Conservation (phyloP, 2,888 invertebrate genomes). For the Poecilus cupreus region DNA sequence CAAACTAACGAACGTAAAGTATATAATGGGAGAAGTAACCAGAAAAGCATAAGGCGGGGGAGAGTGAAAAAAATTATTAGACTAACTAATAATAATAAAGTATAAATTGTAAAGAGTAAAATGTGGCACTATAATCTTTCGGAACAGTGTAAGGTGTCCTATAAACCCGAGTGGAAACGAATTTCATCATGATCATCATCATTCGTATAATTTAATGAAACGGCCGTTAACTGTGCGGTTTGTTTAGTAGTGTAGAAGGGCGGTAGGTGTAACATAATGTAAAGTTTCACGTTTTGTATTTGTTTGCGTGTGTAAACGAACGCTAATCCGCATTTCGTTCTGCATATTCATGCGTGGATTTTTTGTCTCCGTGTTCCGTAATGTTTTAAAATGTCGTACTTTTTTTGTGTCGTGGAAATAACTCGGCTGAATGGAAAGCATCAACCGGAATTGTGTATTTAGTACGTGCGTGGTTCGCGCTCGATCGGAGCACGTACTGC, state of each 20-base stretch:
- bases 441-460: slow-evolving; percentile 52
- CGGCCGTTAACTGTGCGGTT: neutral
- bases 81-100: too few relatives aligned
- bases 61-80: too few relatives aligned
- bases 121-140: too few relatives aligned
- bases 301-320: slow-evolving; percentile 55
- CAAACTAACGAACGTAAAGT: too few relatives aligned
- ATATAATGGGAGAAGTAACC: too few relatives aligned
- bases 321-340: slow-evolving; percentile 51
- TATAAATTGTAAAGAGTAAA: too few relatives aligned
- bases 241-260: slow-evolving; percentile 18
- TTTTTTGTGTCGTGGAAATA: slow-evolving; percentile 53
- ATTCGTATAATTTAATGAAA: neutral
- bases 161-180: too few relatives aligned
- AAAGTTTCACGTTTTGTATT: slow-evolving; percentile 46
- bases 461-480: slow-evolving; percentile 29
- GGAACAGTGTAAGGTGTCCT: too few relatives aligned
- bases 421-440: slow-evolving; percentile 47
- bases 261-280: slow-evolving; percentile 24
- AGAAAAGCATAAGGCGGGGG: too few relatives aligned
- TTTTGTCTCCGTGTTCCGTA: slow-evolving; percentile 62
- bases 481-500: neutral
- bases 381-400: slow-evolving; percentile 56
- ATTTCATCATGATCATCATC: too few relatives aligned
- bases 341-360: slow-evolving; percentile 63